phyloP scores from a whole-genome alignment of 2,797 vertebrate species.

The Channa striata region DNA sequence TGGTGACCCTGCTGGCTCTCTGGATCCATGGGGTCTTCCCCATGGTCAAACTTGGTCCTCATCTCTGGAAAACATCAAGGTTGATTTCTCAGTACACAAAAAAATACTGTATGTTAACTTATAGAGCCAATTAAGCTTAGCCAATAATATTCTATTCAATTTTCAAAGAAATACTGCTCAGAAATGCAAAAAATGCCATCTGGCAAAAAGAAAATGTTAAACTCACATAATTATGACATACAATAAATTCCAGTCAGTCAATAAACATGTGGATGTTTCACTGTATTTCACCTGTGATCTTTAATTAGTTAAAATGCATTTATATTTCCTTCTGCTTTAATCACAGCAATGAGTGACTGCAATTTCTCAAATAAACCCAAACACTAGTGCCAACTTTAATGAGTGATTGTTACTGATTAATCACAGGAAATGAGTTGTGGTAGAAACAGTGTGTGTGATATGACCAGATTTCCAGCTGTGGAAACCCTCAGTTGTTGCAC shows the following conservation, averaged over 20 bases:
- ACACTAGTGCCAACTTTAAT: not conserved
- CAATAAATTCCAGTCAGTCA: not conserved
- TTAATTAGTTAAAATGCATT: not conserved
- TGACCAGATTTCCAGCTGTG: not conserved
- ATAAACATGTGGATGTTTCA: not conserved
- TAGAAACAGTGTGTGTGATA: not conserved
- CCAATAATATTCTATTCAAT: too few relatives aligned
- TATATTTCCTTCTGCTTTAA: not conserved
- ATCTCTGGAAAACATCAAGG: constrained; percentile 84
- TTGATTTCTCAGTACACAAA: not conserved
- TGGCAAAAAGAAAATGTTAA: not conserved
- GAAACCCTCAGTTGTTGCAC: too few relatives aligned
- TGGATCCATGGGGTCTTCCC: constrained; percentile 95
- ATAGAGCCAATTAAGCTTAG: too few relatives aligned
- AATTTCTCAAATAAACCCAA: not conserved
- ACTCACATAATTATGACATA: too few relatives aligned
- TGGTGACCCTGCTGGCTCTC: constrained; percentile 92
- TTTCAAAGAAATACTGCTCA: not conserved
- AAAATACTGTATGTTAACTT: too few relatives aligned
- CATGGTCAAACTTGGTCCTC: constrained; percentile 95
- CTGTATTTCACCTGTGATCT: not conserved
- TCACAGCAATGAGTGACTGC: not conserved
- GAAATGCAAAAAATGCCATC: not conserved
- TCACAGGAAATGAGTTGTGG: not conserved
- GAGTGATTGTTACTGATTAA: not conserved